Conservation (phyloP, 2,113 vertebrate species). For the Centropus bengalensis region DNA sequence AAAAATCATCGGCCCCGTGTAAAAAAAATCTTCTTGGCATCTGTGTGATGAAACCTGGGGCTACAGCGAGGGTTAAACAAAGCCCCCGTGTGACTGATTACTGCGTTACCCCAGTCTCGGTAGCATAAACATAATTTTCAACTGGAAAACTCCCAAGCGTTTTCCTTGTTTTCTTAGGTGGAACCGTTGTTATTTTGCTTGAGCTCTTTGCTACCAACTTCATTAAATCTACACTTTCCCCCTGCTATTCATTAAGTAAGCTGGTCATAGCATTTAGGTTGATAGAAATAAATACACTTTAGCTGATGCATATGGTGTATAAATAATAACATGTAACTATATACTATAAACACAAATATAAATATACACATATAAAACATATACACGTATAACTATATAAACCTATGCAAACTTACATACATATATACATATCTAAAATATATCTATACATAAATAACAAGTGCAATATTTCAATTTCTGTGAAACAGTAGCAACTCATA, state of each 20-base stretch:
- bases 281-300: neutral
- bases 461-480: neutral
- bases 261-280: neutral
- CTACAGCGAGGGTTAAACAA: neutral
- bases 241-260: neutral
- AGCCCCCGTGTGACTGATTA: neutral
- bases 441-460: neutral
- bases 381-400: too few relatives aligned
- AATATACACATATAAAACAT: too few relatives aligned
- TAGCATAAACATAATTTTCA: neutral
- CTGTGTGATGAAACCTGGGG: neutral
- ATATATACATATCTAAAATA: neutral
- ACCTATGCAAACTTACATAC: too few relatives aligned
- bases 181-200: neutral
- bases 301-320: neutral
- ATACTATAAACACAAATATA: too few relatives aligned
- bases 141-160: neutral
- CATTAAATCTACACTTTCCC: neutral
- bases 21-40: fast-evolving
- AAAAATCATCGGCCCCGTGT: too few relatives aligned
- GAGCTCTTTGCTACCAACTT: neutral
- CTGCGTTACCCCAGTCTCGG: neutral
- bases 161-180: neutral
- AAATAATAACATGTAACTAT: too few relatives aligned
- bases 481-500: neutral